phyloP scores from a whole-genome alignment of 2,888 invertebrate species.

The Eupsilia transversa region DNA sequence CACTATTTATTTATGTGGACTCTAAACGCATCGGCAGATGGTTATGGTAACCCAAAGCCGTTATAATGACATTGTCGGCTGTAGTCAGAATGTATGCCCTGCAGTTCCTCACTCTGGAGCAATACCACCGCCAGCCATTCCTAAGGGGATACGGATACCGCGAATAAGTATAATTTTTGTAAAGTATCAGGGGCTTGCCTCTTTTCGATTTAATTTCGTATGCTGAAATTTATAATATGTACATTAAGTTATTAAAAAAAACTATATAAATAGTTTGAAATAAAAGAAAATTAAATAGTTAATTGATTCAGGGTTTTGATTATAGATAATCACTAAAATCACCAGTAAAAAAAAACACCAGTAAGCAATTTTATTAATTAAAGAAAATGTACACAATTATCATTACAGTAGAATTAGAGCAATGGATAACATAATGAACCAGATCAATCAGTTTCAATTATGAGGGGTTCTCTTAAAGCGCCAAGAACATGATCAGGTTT shows the following conservation, averaged over 20 bases:
- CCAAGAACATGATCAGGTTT: conserved; percentile 81
- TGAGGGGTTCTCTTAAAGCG: conserved; percentile 79
- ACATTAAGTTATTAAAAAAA: conserved; percentile 1
- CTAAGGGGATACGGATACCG: conserved; percentile 78
- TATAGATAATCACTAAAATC: conserved; percentile 5
- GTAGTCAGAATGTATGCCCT: conserved; percentile 79
- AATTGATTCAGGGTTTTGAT: too few species aligned
- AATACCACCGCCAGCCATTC: conserved; percentile 83
- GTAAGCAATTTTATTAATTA: conserved; percentile 29
- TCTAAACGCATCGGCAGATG: conserved; percentile 66
- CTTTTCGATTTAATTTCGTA: conserved; percentile 74
- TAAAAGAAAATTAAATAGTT: conserved; percentile 7
- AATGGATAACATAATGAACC: neutral
- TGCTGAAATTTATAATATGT: conserved; percentile 65
- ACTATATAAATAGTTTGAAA: neutral
- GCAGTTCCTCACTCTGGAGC: conserved; percentile 81
- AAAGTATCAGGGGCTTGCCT: conserved; percentile 78
- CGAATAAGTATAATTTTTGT: conserved; percentile 80
- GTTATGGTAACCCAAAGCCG: conserved; percentile 71
- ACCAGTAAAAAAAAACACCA: conserved; percentile 8
- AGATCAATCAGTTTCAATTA: conserved; percentile 72
- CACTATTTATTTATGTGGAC: neutral
- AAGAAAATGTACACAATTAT: conserved; percentile 18
- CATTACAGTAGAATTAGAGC: conserved; percentile 6
- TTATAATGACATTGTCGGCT: conserved; percentile 71